Percentiles rank a stretch among this genome's conserved stretches.
phyloP scores from a whole-genome alignment of 2,888 invertebrate genomes.

The Ecdyonurus torrentis region DNA sequence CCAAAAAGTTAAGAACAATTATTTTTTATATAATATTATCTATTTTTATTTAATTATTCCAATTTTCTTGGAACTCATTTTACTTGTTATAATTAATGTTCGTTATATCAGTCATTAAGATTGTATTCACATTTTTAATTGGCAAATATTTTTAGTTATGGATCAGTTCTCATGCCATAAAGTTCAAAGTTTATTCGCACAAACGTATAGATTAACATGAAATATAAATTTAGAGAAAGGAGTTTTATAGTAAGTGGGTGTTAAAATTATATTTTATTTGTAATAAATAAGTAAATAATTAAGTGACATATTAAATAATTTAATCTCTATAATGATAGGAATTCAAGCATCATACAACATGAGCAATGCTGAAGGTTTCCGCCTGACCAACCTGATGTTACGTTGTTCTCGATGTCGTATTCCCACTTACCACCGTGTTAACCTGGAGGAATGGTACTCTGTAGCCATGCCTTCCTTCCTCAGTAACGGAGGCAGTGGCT shows the following conservation, averaged over 20 bases:
- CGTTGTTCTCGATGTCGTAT: slow-evolving; percentile 45
- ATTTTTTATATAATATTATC: too few species aligned
- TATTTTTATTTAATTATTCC: too few species aligned
- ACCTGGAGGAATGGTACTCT: slow-evolving; percentile 37
- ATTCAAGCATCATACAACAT: slow-evolving; percentile 43
- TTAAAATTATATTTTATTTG: too few species aligned
- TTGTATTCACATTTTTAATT: too few species aligned
- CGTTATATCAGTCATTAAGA: too few species aligned
- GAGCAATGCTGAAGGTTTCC: slow-evolving; percentile 34
- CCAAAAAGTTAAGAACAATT: too few species aligned
- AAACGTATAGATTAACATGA: too few species aligned
- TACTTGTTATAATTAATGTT: too few species aligned
- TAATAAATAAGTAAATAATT: slow-evolving; percentile 3
- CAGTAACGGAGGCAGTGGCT: slow-evolving; percentile 53
- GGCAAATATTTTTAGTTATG: too few species aligned
- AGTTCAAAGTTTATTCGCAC: too few species aligned
- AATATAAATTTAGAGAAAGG: slow-evolving; percentile 5
- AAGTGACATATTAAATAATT: slow-evolving; percentile 6
- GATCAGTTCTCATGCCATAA: too few species aligned
- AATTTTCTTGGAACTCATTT: too few species aligned
- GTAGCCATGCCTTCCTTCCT: slow-evolving; percentile 43
- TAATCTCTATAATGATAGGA: slow-evolving; percentile 28
- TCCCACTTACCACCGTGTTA: slow-evolving; percentile 43
- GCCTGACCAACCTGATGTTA: slow-evolving; percentile 36
- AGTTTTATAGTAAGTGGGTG: slow-evolving; percentile 25